A percentile compares a stretch with the other conserved stretches of the same genome.
Evolutionary conservation across 2,797 vertebrate species (phyloP).

Genomic region (Molothrus aeneus): DNA sequence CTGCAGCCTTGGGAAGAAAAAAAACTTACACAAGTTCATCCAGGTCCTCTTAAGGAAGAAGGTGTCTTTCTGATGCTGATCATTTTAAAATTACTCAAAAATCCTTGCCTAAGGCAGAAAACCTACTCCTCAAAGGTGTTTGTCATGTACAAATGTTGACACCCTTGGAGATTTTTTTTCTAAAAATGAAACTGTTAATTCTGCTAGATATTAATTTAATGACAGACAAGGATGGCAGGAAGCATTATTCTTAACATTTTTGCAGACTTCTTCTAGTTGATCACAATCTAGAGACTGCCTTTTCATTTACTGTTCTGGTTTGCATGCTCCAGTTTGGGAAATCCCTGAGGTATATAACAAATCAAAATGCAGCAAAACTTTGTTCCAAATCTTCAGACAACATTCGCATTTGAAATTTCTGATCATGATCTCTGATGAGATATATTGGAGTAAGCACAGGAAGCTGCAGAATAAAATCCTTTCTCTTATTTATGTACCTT

Average conservation of each 20-base stretch:
- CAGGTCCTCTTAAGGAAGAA: not conserved
- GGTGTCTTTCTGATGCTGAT: not conserved
- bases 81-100: not conserved
- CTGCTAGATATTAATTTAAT: not conserved
- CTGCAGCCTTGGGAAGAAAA: not conserved
- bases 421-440: not conserved
- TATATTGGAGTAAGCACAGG: not conserved
- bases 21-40: not conserved
- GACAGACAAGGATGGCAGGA: not conserved
- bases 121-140: not conserved
- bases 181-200: not conserved
- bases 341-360: not conserved
- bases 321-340: not conserved
- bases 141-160: not conserved
- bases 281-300: not conserved
- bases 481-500: not conserved
- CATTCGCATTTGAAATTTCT: not conserved
- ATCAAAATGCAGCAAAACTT: not conserved
- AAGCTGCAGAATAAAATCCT: not conserved
- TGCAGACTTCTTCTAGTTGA: not conserved
- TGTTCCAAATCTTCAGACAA: not conserved
- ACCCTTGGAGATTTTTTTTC: not conserved
- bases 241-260: not conserved
- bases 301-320: not conserved
- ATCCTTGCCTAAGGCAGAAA: not conserved